A percentile compares a stretch with the other conserved stretches of the same genome.
phyloP scores from a whole-genome alignment of 2,888 invertebrate species.

The Hirtodrosophila cameraria region DNA sequence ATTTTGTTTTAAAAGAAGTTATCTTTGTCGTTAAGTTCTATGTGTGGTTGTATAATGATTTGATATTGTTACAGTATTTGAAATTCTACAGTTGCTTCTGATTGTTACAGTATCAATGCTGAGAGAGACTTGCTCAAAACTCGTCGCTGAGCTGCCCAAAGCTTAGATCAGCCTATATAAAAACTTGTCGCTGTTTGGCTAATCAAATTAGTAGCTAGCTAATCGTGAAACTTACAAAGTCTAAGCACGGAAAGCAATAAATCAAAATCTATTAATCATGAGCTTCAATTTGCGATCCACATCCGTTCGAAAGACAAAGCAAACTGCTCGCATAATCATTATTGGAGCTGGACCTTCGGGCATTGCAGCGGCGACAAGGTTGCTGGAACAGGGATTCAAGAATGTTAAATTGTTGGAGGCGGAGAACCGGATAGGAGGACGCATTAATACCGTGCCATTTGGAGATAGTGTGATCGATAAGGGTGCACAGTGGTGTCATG shows the following conservation, averaged over 20 bases:
- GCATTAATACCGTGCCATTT: slow-evolving; percentile 85
- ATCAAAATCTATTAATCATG: slow-evolving; percentile 9
- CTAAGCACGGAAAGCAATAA: not conserved
- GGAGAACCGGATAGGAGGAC: slow-evolving; percentile 87
- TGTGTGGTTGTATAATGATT: too few relatives aligned
- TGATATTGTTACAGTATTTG: not conserved
- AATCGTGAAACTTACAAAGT: slow-evolving; percentile 3
- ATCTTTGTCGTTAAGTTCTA: too few relatives aligned
- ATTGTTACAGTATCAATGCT: not conserved
- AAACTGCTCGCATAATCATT: slow-evolving; percentile 78
- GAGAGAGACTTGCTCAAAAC: not conserved
- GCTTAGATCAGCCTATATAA: slow-evolving; percentile 21
- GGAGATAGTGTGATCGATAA: slow-evolving; percentile 87
- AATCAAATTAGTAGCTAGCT: slow-evolving; percentile 17
- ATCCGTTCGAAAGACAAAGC: slow-evolving; percentile 35
- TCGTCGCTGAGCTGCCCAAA: not conserved
- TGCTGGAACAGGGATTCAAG: slow-evolving; percentile 83
- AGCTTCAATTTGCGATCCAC: not conserved
- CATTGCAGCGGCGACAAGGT: slow-evolving; percentile 83
- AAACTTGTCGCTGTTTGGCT: not conserved
- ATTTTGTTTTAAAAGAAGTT: too few relatives aligned
- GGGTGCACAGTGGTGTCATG: slow-evolving; percentile 90
- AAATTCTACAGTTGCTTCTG: not conserved
- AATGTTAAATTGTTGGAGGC: slow-evolving; percentile 87
- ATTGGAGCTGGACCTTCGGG: slow-evolving; percentile 83